Evolutionary conservation across 2,888 invertebrate species (phyloP), one percentile per base, ranked within the genome.

Genomic region (Barypeithes pellucidus): DNA sequence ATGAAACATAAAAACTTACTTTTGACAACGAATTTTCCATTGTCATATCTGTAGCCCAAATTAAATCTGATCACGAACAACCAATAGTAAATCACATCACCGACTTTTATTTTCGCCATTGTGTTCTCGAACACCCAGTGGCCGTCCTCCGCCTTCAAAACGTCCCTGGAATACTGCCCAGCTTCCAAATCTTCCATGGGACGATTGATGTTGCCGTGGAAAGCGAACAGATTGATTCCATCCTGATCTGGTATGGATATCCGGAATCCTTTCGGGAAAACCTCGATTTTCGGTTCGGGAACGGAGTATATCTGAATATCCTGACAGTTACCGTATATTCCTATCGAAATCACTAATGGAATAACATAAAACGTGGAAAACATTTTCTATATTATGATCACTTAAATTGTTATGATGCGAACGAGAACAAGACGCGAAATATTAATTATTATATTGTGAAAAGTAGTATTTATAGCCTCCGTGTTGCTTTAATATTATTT

Each of bases 171-270:
- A 45, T 84, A 79, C 24, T 81, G 76, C 1, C 85, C 86, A 2
- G 82, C 81, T 47, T 82, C 82, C 45, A 82, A 67, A 11, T 78
- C 77, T n/a, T 79, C 66, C 78, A 86, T 78, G 24, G 80, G 79
- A 66, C 78, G 77, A 75, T 87, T 87, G 14, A 87, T 72, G 59
- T 87, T 87, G 3, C 84, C 87, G 75, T 88, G 86, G 76, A 88
- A 87, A 0, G 86, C 85, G 76, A 88, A 87, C 61, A 86, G 75
- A 61, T 81, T 77, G 0, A 87, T 74, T 9, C 86, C 87, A 1
- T 79, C 72, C 72, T 81, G 81, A 70, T 87, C 85, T 14, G 86
- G 85, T 75, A 88, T 86, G 47, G 85, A 86, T 14, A 87, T 82
- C 61, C 82, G 79, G 69, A 87, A 80, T n/a, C 87, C 87, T 67